Evolutionary conservation across 2,888 invertebrate genomes (phyloP), one percentile per base, ranked within the genome.

Genomic region (Epinotia bilunana): DNA sequence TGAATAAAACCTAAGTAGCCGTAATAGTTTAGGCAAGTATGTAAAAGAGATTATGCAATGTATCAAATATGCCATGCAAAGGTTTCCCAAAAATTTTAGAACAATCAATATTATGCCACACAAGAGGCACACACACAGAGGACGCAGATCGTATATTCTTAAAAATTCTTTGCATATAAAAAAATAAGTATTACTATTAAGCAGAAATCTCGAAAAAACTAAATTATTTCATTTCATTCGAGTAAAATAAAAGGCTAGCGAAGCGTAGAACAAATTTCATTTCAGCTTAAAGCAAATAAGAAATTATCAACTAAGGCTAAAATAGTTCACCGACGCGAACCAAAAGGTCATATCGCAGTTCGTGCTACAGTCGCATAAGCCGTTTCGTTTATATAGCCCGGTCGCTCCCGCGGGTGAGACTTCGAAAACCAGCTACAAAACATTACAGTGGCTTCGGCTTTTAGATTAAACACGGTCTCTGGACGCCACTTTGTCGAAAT

Each of bases 391-490:
- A 46, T 39, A 13, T 18, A 39, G 55, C 23, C 33, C 43, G 53
- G 39, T 12, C 18, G n/a, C 20, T 74, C 63, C 57, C 63, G 13
- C 0, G 63, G 62, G 74, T 33, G 23, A 33, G 20, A 46, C 74
- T 62, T 69, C 43, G 69, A 63, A 63, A 69, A 46, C 69, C 63
- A n/a, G 63, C 69, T 39, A 72, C 65, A 62, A 69, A 74, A 74
- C 57, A 69, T 63, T 69, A 39, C 49, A 58, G 61, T 69, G 69
- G 69, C 33, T 64, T 74, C 69, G 39, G 74, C 33, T 74, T 63
- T 64, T 74, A 70, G 49, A 74, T 63, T 74, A 74, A 69, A 64
- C 63, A 58, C 58, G 49, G 58, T 74, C 69, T 49, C 69, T 23
- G 33, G 57, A 23, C 13, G n/a, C 20, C 28, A 62, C 61, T 73